Evolutionary conservation across 2,888 invertebrate genomes (phyloP).

Genomic region (Gastracanthus pulcherrimus): DNA sequence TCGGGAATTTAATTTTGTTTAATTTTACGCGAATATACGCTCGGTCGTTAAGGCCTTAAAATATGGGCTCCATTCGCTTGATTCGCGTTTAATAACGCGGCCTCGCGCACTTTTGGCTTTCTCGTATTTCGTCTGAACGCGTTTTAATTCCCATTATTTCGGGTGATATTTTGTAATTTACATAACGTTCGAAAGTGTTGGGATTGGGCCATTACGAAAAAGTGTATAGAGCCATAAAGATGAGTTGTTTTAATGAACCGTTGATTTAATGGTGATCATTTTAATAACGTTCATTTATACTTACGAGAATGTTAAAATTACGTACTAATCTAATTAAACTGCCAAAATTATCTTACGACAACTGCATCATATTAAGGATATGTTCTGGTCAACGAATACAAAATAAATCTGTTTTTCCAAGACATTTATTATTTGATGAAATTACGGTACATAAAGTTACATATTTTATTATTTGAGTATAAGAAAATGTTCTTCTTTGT

Average conservation of each 20-base stretch:
- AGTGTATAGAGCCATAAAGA: conserved; percentile 1
- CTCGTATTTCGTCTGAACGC: neutral
- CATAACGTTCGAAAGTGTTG: conserved; percentile 28
- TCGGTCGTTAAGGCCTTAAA: no score
- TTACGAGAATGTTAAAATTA: neutral
- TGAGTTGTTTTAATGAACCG: neutral
- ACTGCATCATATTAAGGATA: neutral
- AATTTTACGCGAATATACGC: no score
- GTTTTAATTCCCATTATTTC: conserved; percentile 13
- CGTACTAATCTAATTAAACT: neutral
- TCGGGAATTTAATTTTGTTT: no score
- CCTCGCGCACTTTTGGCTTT: no score
- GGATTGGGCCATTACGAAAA: conserved; percentile 12
- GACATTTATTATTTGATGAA: no score
- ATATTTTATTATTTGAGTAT: no score
- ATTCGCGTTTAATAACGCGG: conserved; percentile 21
- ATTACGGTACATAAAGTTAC: no score
- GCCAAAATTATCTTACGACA: neutral
- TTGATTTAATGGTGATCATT: neutral
- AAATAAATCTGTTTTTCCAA: no score
- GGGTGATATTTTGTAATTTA: conserved; percentile 16
- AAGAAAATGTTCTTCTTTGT: no score
- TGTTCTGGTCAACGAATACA: no score
- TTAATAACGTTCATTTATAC: neutral
- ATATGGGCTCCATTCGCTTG: neutral